Base-by-base conservation (phyloP, 2,888 invertebrate species). In the Dolomedes plantarius region DNA sequence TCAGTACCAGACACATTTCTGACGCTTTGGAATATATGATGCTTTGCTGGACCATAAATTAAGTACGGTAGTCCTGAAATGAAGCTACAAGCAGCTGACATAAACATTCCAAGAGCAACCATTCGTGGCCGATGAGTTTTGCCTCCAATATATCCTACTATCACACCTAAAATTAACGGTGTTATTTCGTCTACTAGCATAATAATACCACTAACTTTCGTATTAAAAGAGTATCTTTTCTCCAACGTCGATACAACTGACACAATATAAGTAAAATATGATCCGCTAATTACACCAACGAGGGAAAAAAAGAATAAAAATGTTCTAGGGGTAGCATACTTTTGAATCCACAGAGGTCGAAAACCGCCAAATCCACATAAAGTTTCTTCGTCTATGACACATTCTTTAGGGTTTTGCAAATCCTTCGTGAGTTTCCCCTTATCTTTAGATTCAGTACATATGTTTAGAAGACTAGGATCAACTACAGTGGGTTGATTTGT, bases 331-430 rank as follows among this genome's bases (percentile, higher is more conserved):
- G 68, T 87, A 19, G 88, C 88, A 41, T 77, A 88, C 62, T 32
- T 50, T 69, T 89, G 89, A 11, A 89, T 68, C 79, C 87, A 89
- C 50, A 39, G 41, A 6, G 89, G 89, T 46, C 87, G 72, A 78
- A 87, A 89, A 29, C 56, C 56, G 11, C 88, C 85, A 31, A 88
- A 46, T 11, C 89, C 89, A 79, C 89, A 89, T 16, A 36, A n/a
- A 0, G 72, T 73, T 7, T 82, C 78, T n/a, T 41, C 36, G 78
- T 78, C 71, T 1, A 56, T 69, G n/a, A 68, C 67, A 9, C 36
- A 9, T 7, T 36, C 36, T 36, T 36, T 9, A 9, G 5, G 5
- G 9, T 36, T 9, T 9, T 36, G n/a, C n/a, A n/a, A 7, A 9
- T 9, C 9, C 36, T 36, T 36, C 36, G 6, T 36, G 9, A 5